phyloP scores from a whole-genome alignment of 1,140 invertebrate species.

The Hydropsyche tenuis region DNA sequence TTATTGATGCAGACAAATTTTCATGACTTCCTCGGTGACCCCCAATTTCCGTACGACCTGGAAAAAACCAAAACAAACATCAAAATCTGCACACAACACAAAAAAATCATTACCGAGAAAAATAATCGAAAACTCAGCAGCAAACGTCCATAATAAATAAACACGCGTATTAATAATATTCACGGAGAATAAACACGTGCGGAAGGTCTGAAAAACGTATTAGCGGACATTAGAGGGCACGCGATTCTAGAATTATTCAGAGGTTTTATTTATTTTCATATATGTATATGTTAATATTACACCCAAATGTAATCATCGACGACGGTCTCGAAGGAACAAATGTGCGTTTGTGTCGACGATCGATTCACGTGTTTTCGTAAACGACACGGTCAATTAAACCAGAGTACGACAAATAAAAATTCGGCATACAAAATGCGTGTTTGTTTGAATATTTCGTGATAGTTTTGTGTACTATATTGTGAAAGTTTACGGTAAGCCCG shows the following conservation, averaged over 20 bases:
- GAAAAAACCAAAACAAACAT: background rate
- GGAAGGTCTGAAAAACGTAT: conserved; percentile 12
- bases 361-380: background rate
- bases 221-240: conserved; percentile 19
- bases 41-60: background rate
- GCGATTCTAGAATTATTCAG: conserved; percentile 27
- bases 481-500: too few relatives aligned
- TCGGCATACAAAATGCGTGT: too few relatives aligned
- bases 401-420: too few relatives aligned
- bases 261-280: background rate
- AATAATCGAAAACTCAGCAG: background rate
- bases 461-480: too few relatives aligned
- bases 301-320: conserved; percentile 15
- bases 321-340: background rate
- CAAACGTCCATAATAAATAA: background rate
- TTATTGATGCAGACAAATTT: background rate
- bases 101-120: background rate
- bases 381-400: background rate
- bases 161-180: background rate
- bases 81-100: background rate
- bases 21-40: background rate
- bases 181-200: background rate
- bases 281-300: background rate
- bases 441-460: too few relatives aligned
- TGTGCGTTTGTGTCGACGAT: background rate